Conservation (phyloP, 1,140 invertebrate genomes). For the Euwallacea similis region DNA sequence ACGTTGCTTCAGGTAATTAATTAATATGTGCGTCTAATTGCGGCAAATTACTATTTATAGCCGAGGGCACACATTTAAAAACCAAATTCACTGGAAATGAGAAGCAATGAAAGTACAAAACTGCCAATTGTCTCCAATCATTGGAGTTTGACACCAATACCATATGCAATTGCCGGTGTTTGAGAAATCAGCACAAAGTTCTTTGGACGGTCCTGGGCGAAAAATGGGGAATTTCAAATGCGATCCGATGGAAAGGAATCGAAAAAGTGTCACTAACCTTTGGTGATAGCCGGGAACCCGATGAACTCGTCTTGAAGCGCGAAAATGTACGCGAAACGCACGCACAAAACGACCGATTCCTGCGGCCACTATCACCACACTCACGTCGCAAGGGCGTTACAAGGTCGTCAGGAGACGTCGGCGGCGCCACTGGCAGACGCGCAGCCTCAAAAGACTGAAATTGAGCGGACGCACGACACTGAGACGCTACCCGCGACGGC, state of each 20-base stretch:
- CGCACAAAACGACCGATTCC: constrained; percentile 28
- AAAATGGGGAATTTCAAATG: not conserved
- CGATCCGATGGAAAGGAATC: not conserved
- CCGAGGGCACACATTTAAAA: too few species aligned
- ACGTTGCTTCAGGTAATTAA: too few species aligned
- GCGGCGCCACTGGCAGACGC: constrained; percentile 1
- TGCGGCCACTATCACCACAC: constrained; percentile 42
- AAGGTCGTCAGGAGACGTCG: constrained; percentile 41
- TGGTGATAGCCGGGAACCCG: constrained; percentile 8
- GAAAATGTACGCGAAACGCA: constrained; percentile 8
- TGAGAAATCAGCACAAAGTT: too few species aligned
- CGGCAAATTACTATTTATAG: too few species aligned
- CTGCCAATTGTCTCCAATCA: too few species aligned
- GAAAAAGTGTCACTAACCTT: not conserved
- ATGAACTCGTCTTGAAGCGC: constrained; percentile 7
- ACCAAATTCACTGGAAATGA: too few species aligned
- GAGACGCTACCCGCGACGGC: not conserved
- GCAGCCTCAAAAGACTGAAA: not conserved
- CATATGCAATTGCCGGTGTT: too few species aligned
- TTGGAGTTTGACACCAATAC: too few species aligned
- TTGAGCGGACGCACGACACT: not conserved
- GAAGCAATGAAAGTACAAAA: too few species aligned
- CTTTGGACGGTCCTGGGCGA: too few species aligned
- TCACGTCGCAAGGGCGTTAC: constrained; percentile 43
- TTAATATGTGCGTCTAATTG: too few species aligned